Evolutionary conservation across 1,140 invertebrate species (phyloP).

Genomic region (Tetramorium simillimum): DNA sequence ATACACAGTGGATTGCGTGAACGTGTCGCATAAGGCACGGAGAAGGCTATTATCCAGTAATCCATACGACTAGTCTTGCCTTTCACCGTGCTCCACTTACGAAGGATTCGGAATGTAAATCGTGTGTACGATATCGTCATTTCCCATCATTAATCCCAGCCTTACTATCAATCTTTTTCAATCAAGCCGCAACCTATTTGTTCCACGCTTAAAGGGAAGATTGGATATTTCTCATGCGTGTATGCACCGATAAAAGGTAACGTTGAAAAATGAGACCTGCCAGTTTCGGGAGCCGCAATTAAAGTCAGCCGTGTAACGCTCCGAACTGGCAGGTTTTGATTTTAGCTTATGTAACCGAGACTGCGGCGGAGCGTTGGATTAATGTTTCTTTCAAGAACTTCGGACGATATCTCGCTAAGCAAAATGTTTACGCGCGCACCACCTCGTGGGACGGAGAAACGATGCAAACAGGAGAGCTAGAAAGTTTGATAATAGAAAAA

Average conservation of each 20-base stretch:
- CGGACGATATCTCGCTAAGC: neutral
- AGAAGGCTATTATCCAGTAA: conserved; percentile 42
- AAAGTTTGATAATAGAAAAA: conserved; percentile 50
- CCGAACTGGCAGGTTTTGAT: neutral
- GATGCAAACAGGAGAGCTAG: conserved; percentile 18
- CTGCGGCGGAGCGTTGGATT: neutral
- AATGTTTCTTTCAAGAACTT: neutral
- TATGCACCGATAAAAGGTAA: neutral
- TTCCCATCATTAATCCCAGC: neutral
- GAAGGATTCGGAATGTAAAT: conserved; percentile 11
- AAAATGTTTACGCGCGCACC: conserved; percentile 1
- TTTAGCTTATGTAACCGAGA: neutral
- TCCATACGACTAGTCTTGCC: conserved; percentile 14
- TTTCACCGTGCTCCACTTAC: conserved; percentile 26
- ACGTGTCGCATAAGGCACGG: conserved; percentile 7
- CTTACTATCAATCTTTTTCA: neutral
- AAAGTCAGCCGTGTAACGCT: neutral
- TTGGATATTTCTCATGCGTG: neutral
- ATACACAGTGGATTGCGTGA: conserved; percentile 6
- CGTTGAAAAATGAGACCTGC: neutral
- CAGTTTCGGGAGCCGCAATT: neutral
- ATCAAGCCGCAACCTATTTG: neutral
- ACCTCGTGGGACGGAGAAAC: neutral
- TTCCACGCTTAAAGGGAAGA: neutral
- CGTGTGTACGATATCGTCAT: neutral